Percentiles rank a stretch among this genome's conserved stretches.
These are phyloP conservation scores for Pollenia angustigena DNA, from an alignment of 2,888 invertebrate species.

Conservation along the genomic window DNA sequence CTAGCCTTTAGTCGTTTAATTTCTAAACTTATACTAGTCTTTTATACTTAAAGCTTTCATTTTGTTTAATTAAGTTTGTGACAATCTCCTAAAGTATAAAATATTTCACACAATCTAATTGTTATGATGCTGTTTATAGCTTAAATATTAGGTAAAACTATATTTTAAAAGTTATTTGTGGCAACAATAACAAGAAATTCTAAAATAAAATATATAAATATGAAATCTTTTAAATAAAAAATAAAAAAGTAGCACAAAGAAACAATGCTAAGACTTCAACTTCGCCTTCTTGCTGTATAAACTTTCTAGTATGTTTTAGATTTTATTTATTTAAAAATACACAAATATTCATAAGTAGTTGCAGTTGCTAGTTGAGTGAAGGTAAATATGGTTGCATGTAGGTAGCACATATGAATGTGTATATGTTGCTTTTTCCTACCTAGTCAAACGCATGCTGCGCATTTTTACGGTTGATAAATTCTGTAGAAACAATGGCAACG, in stretches of 20 bases:
- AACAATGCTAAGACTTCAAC: background rate
- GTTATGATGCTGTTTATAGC: background rate
- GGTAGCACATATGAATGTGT: background rate
- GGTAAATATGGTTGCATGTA: background rate
- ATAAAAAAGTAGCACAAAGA: background rate
- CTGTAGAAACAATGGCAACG: background rate
- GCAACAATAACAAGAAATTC: background rate
- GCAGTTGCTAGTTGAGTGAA: background rate
- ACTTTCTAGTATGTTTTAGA: background rate
- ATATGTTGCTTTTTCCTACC: background rate
- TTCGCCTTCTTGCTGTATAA: background rate
- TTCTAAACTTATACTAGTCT: too few species aligned
- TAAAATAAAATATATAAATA: background rate
- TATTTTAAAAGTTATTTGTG: background rate
- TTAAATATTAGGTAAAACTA: background rate
- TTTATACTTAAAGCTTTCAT: too few species aligned
- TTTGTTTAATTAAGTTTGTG: too few species aligned
- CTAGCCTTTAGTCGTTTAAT: too few species aligned
- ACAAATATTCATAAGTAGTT: constrained; percentile 15
- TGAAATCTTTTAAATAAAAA: background rate
- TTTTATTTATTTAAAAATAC: constrained; percentile 21
- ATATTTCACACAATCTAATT: too few species aligned
- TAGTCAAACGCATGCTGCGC: constrained; percentile 24
- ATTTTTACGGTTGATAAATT: constrained; percentile 56
- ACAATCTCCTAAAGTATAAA: too few species aligned